Evolutionary conservation across 1,140 invertebrate genomes (phyloP), one percentile per base, ranked within the genome.

Genomic region (Drosophila ficusphila): DNA sequence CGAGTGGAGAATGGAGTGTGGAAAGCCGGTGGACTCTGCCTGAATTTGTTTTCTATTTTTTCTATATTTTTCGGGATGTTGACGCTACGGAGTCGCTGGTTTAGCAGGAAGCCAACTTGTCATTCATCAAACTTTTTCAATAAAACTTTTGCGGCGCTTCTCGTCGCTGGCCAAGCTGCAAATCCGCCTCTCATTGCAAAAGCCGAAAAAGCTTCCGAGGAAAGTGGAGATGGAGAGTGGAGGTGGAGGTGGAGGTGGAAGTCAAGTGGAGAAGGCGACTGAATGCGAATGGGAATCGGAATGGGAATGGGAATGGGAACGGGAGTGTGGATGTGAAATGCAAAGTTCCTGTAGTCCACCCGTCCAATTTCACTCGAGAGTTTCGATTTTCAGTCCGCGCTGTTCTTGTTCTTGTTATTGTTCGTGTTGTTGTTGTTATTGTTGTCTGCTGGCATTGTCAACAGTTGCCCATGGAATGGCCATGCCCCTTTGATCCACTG

Each of bases 41-140:
- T 3, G 19, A 1, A 2, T 12, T 9, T 2, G 14, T 0, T 12
- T n/a, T n/a, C n/a, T n/a, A n/a, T n/a, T n/a, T n/a, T n/a, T n/a
- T n/a, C n/a, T n/a, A n/a, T n/a, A n/a, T n/a, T n/a, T n/a, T n/a
- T n/a, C n/a, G 16, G 47, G 4, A 3, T 23, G 27, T 5, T 7
- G 25, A 8, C n/a, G 34, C 27, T 16, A 7, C 34, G 23, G 16
- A 36, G 39, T 18, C 18, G 25, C 25, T 27, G 51, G 34, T 18
- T 33, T 25, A 21, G 52, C 39, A 65, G 49, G 39, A 46, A 60
- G 61, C 64, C 60, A 71, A 79, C 65, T 85, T 85, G 75, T 79
- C 79, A 85, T 79, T 85, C 79, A 79, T 85, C 71, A 85, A 85
- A 85, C 79, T 85, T 85, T 85, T 85, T 85, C 79, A 85, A 85